Base-by-base conservation (phyloP, 2,888 invertebrate genomes). In the Gymnoscelis rufifasciata region DNA sequence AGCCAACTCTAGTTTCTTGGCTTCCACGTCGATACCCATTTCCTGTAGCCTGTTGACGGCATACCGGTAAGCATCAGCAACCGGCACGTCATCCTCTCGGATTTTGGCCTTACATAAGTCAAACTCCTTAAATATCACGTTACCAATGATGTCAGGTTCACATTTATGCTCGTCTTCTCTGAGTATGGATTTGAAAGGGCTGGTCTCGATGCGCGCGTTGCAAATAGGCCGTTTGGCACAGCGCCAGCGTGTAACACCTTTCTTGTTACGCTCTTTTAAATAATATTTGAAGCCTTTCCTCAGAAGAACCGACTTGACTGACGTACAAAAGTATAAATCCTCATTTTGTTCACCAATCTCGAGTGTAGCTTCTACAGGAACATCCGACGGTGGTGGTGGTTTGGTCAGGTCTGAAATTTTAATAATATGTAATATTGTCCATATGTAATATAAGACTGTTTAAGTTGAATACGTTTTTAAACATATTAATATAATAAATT, bases 1-100 rank as follows among this genome's bases (percentile, higher is more conserved):
- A n/a, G 8, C 11, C 13, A 44, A 44, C n/a, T 35, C 38, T 11
- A 33, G 44, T 33, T 38, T 14, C 10, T 26, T 6, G 4, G 10
- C 19, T 7, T 28, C 12, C 10, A 8, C 2, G 24, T 35, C 27
- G 8, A 31, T 6, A 3, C 37, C 36, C 1, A 41, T 13, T 12
- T 38, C 31, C 10, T 10, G 24, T 7, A 47, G 19, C 10, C 31
- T 41, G 2, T 5, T 27, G 3, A 47, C 27, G 7, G 37, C n/a
- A 4, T 41, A 36, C 3, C 31, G 30, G 26, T 30, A 46, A 7
- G 31, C 19, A 13, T 12, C 27, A 10, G 13, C 2, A 12, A 47
- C 19, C 1, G 41, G 26, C 10, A 12, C 15, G 14, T 11, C 3
- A 1, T 46, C 46, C 0, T 23, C 7, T 1, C 3, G 7, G 7